These are phyloP conservation scores for Henricia sp. DNA, from an alignment of 53 echinoderm and acorn worm genomes.

Conservation along the genomic window DNA sequence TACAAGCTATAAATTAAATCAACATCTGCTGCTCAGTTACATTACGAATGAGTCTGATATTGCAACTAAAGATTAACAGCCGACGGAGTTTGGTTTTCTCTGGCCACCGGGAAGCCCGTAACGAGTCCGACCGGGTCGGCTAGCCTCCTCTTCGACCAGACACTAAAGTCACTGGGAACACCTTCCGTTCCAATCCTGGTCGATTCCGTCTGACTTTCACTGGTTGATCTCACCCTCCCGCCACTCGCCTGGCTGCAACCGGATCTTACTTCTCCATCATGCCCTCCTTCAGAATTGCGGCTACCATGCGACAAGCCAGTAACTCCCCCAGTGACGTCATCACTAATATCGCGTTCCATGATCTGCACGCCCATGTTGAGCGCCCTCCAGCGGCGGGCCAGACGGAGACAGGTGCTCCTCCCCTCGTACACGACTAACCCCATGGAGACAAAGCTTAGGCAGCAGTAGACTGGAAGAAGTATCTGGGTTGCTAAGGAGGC, in stretches of 20 bases:
- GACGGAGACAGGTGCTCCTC: slow-evolving; percentile 63
- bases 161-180: neutral
- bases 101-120: too few species aligned
- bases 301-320: neutral
- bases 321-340: neutral
- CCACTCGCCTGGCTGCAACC: neutral
- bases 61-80: too few species aligned
- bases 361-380: slow-evolving; percentile 61
- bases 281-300: neutral
- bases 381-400: slow-evolving; percentile 79
- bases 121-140: too few species aligned
- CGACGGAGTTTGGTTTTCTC: too few species aligned
- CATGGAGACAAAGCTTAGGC: slow-evolving; percentile 72
- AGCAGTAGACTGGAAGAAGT: slow-evolving; percentile 83
- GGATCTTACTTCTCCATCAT: neutral
- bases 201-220: slow-evolving; percentile 4
- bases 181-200: neutral
- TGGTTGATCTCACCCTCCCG: neutral
- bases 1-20: too few species aligned
- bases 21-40: too few species aligned
- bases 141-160: slow-evolving; percentile 6
- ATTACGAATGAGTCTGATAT: too few species aligned
- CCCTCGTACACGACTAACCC: slow-evolving; percentile 73
- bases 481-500: slow-evolving; percentile 72
- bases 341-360: neutral